Evolutionary conservation across 2,113 vertebrate species (phyloP).

Genomic region (Microtus richardsoni): DNA sequence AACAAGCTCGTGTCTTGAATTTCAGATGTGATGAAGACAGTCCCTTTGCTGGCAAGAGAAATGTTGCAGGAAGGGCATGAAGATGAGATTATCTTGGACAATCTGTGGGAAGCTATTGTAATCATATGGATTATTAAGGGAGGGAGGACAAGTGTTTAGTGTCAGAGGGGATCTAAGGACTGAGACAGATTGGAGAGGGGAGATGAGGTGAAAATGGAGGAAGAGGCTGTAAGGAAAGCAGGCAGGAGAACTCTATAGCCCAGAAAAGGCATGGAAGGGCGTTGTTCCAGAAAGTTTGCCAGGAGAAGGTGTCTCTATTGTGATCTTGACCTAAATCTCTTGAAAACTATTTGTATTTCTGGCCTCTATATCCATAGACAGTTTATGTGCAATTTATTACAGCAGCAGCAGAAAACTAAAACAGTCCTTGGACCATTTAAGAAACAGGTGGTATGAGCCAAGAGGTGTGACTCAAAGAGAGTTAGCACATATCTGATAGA

Average conservation of each 20-base stretch:
- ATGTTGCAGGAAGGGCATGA: not conserved
- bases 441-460: not conserved
- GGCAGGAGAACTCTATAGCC: too few relatives aligned
- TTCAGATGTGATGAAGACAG: not conserved
- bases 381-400: not conserved
- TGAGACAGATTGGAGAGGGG: not conserved
- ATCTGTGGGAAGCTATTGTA: not conserved
- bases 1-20: not conserved
- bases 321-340: not conserved
- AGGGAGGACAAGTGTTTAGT: not conserved
- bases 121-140: not conserved
- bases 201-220: not conserved
- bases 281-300: not conserved
- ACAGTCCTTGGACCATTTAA: not conserved
- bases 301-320: not conserved
- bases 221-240: not conserved
- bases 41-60: not conserved
- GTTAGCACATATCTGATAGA: not conserved
- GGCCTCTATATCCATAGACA: not conserved
- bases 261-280: not conserved
- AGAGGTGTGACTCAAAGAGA: not conserved
- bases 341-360: not conserved
- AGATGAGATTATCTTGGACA: not conserved
- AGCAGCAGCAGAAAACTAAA: not conserved
- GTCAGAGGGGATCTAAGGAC: not conserved